Evolutionary conservation across 2,888 invertebrate genomes (phyloP), one percentile per base, ranked within the genome.

Genomic region (Phania funesta): DNA sequence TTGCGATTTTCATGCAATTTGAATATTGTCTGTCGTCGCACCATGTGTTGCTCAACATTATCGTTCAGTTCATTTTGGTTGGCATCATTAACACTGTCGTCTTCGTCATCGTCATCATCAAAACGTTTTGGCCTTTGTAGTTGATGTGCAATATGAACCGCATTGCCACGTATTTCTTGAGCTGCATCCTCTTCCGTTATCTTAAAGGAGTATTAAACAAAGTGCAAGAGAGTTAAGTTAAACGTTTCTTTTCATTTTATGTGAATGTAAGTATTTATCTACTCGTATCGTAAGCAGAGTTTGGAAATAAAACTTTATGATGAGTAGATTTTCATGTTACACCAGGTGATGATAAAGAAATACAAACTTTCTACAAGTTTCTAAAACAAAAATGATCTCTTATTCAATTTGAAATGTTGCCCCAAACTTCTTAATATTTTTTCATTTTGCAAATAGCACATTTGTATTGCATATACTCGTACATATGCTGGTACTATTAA

Each of bases 131-230:
- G 90, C 16, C 91, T 89, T 87, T 94, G 94, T 60, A 94, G 85
- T 64, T 92, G 91, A 7, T 92, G 89, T 0, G 93, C 94, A 65
- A 94, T 93, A 85, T 93, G 92, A n/a, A 94, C 92, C 0, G 93
- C 93, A 87, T 93, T 93, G 80, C 93, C 93, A 68, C 92, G 92
- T 20, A 93, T 91, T 84, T 93, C 91, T 24, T 92, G 92, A 60
- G 92, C 92, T n/a, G 92, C 89, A 73, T 90, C 90, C 76, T 89
- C 88, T 58, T 88, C 89, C 56, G 87, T 88, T 20, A 87, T 83
- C 84, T 88, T 73, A 29, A 75, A 46, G 26, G 56, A 76, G 76
- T 58, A 73, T 64, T 64, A 56, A 74, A 50, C 29, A 54, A 46
- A 71, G 65, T 64, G 71, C 41, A 79, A 70, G 56, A 29, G 58